Percentiles rank a stretch among this genome's conserved stretches.
phyloP scores from a whole-genome alignment of 2,113 vertebrate genomes.

The Gobio gobio region DNA sequence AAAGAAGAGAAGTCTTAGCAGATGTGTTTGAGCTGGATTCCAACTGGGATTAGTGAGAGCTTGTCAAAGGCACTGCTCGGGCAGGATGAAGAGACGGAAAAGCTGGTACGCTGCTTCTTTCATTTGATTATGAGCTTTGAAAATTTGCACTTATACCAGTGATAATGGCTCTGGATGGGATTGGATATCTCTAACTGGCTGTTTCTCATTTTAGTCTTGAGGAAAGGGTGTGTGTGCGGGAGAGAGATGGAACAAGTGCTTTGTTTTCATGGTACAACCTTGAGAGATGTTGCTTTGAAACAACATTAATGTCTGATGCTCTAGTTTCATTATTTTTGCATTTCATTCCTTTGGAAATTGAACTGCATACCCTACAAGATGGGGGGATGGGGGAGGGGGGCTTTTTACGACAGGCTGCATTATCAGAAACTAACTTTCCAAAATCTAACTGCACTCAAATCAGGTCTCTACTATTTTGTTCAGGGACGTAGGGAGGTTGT shows the following conservation, averaged over 20 bases:
- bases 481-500: neutral
- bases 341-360: neutral
- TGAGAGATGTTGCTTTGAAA: slow-evolving; percentile 3
- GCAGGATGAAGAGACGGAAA: slow-evolving; percentile 40
- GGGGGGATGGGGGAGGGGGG: neutral
- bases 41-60: slow-evolving; percentile 28
- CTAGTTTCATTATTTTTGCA: slow-evolving; percentile 16
- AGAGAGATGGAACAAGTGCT: neutral
- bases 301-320: slow-evolving; percentile 13
- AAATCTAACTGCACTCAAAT: slow-evolving; percentile 5
- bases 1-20: slow-evolving; percentile 7
- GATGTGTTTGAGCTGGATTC: slow-evolving; percentile 34
- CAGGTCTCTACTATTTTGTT: slow-evolving; percentile 33
- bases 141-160: slow-evolving; percentile 1
- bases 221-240: neutral
- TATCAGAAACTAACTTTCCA: slow-evolving; percentile 13
- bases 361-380: slow-evolving; percentile 1
- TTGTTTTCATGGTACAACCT: slow-evolving; percentile 5
- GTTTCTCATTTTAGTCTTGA: slow-evolving; percentile 29
- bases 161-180: neutral
- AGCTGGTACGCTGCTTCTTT: neutral
- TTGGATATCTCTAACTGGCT: slow-evolving; percentile 16
- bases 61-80: slow-evolving; percentile 6
- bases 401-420: neutral
- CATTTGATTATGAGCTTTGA: slow-evolving; percentile 25